Evolutionary conservation across 2,888 invertebrate species (phyloP), one percentile per base, ranked within the genome.

Genomic region (Brenthis hecate): DNA sequence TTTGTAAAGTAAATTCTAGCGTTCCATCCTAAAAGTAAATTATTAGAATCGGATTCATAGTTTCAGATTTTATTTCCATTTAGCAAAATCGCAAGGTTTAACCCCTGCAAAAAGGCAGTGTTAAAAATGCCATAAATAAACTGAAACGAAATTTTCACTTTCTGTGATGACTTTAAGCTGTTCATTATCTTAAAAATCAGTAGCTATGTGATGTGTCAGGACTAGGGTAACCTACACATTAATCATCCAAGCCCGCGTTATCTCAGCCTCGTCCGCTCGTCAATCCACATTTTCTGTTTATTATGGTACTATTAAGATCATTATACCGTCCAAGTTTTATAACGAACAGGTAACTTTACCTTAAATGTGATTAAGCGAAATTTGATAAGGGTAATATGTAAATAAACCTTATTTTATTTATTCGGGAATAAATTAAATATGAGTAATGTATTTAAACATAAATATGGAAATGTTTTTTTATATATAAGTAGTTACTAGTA

Each of bases 181-280:
- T 73, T 85, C 85, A 87, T 88, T 87, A 86, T 85, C 85, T 87
- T 82, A 82, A 86, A 87, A 86, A 84, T 79, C 76, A 76, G 75
- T 74, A 76, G 80, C 81, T 79, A 83, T 87, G 85, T 80, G 84
- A 81, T 80, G 77, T 80, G 81, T 62, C 60, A 76, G 81, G 83
- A 85, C 83, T 84, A 81, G 85, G 85, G 83, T 83, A 76, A 73
- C 71, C 74, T 72, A 70, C 80, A 75, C 89, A 90, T 90, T 87
- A 90, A 90, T 90, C 90, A 91, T 87, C 81, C 78, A 79, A 80
- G 80, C 77, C 76, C 77, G 77, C 82, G 81, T 81, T 89, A 88
- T 88, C 88, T 88, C 81, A 75, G 79, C 75, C 80, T 80, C 82
- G 81, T 81, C 80, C 80, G 77, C 79, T 72, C 76, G 72, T 75